Percentiles rank a stretch among this genome's conserved stretches.
These are phyloP conservation scores for Strix aluco DNA, from an alignment of 2,113 vertebrate species.

Conservation along the genomic window DNA sequence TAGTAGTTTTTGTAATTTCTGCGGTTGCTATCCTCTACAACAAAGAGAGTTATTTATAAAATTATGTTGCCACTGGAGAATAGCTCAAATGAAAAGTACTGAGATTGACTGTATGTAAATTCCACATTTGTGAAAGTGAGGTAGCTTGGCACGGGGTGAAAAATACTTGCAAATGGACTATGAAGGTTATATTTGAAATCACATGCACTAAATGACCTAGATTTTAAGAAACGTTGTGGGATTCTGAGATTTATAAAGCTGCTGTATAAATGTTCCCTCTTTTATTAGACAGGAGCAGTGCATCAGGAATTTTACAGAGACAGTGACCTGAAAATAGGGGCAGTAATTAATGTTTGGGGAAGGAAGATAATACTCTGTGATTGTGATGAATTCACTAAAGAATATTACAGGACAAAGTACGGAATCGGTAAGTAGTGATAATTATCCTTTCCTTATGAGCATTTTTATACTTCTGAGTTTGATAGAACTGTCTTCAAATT, in stretches of 20 bases:
- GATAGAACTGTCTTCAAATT: conserved; percentile 45
- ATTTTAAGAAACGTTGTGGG: not conserved
- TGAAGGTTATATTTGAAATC: not conserved
- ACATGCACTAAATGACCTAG: not conserved
- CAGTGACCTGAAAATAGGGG: conserved; percentile 84
- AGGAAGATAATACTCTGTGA: conserved; percentile 84
- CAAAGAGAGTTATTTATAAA: not conserved
- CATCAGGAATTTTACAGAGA: conserved; percentile 87
- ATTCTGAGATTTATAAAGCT: not conserved
- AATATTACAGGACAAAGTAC: conserved; percentile 87
- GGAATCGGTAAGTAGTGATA: conserved; percentile 82
- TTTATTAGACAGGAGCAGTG: conserved; percentile 82
- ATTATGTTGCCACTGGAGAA: not conserved
- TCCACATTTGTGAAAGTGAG: not conserved
- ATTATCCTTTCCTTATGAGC: conserved; percentile 12
- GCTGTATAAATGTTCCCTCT: conserved; percentile 18
- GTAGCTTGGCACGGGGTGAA: not conserved
- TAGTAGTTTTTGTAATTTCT: not conserved
- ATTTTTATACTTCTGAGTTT: conserved; percentile 29
- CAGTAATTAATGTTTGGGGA: conserved; percentile 89
- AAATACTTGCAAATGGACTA: not conserved
- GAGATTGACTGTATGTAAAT: not conserved
- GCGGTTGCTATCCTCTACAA: not conserved
- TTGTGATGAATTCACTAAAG: conserved; percentile 92
- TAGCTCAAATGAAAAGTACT: not conserved